Base-by-base conservation (phyloP, 2,888 invertebrate species). In the Hemaris fuciformis region DNA sequence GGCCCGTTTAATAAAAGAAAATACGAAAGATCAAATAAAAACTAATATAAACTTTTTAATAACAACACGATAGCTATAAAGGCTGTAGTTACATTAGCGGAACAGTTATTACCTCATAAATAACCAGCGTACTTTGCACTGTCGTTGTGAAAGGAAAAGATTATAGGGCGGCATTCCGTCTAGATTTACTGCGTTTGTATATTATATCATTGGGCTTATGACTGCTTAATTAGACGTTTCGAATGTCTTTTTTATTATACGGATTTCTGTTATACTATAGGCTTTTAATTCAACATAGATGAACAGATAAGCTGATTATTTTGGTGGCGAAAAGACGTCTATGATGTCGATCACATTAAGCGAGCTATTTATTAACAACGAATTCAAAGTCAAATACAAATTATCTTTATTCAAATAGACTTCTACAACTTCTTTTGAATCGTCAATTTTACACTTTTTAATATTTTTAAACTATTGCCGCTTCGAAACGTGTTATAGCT, bases 41-140 rank as follows among this genome's bases (percentile, higher is more conserved):
- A 53, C 31, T 53, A 53, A 31, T 53, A 53, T 7, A 18, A 31
- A 31, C 18, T 53, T 53, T 43, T 25, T 43, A 43, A 59, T 42
- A 22, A 58, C 38, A 41, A 58, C 42, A 23, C 20, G 23, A 34
- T 38, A 34, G 41, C 57, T 71, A 53, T 67, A 71, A 72, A 72
- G 67, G 68, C 27, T 59, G 69, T 74, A 74, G 73, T 74, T 70
- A 74, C 77, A 74, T 77, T 79, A 79, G 73, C 68, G 71, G 68
- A 70, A 73, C 79, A 76, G 79, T 81, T 81, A 82, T 83, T 80
- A 71, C 80, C 71, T 73, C 77, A 76, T 82, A 81, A 82, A 83
- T 83, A 74, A 75, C 74, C 62, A 62, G 64, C 66, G 69, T 76
- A 67, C 71, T 77, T 74, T 68, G 67, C 71, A 69, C 64, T 75